Evolutionary conservation across 2,888 invertebrate species (phyloP).

Genomic region (Euproctis similis): DNA sequence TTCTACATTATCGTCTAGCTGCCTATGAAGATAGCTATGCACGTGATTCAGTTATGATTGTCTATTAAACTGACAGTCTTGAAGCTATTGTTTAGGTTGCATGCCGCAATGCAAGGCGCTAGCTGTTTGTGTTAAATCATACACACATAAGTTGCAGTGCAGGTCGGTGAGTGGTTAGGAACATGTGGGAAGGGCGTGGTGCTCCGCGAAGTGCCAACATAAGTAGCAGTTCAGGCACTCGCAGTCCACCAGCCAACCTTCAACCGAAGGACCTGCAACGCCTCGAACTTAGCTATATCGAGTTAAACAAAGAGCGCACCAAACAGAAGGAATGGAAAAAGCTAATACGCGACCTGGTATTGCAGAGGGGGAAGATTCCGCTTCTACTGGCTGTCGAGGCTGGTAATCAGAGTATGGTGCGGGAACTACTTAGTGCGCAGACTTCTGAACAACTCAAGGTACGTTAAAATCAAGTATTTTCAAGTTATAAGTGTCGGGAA

Average conservation of each 20-base stretch:
- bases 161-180: slow-evolving; percentile 20
- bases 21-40: slow-evolving; percentile 54
- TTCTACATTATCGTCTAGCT: slow-evolving; percentile 49
- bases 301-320: slow-evolving; percentile 71
- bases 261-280: slow-evolving; percentile 60
- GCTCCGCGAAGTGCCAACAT: slow-evolving; percentile 46
- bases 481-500: too few species aligned
- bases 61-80: slow-evolving; percentile 55
- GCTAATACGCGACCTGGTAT: slow-evolving; percentile 76
- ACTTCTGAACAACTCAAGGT: slow-evolving; percentile 91
- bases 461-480: too few species aligned
- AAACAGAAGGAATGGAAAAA: slow-evolving; percentile 73
- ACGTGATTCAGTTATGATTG: slow-evolving; percentile 55
- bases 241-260: slow-evolving; percentile 49
- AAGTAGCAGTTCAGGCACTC: slow-evolving; percentile 34
- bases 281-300: slow-evolving; percentile 66
- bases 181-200: slow-evolving; percentile 47
- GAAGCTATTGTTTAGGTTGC: slow-evolving; percentile 55
- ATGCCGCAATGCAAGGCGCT: slow-evolving; percentile 47
- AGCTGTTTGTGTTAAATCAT: slow-evolving; percentile 43
- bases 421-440: slow-evolving; percentile 91
- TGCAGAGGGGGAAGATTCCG: slow-evolving; percentile 94
- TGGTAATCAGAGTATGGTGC: slow-evolving; percentile 96
- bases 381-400: slow-evolving; percentile 95
- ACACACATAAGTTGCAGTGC: slow-evolving; percentile 41